Conservation (phyloP, 1,140 invertebrate genomes). For the Galleria mellonella region DNA sequence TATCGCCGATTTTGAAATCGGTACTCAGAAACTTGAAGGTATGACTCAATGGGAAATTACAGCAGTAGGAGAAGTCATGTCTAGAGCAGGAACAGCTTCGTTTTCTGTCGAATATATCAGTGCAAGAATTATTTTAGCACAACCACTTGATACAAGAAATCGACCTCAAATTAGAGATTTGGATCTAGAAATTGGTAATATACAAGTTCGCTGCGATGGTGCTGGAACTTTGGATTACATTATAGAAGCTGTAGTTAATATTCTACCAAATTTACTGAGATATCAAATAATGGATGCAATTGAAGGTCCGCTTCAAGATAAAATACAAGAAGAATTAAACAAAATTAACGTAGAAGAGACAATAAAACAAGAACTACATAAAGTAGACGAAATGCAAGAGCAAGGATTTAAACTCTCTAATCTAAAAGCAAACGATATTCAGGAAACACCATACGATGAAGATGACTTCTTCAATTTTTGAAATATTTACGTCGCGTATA, state of each 20-base stretch:
- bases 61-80: slow-evolving; percentile 79
- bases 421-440: slow-evolving; percentile 22
- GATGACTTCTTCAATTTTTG: slow-evolving; percentile 70
- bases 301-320: slow-evolving; percentile 82
- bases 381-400: slow-evolving; percentile 76
- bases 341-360: slow-evolving; percentile 82
- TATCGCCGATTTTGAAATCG: slow-evolving; percentile 80
- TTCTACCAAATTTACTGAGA: slow-evolving; percentile 86
- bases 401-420: slow-evolving; percentile 63
- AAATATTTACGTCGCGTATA: too few species aligned
- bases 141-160: slow-evolving; percentile 85
- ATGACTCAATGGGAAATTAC: slow-evolving; percentile 85
- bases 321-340: slow-evolving; percentile 81
- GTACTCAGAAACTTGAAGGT: slow-evolving; percentile 85
- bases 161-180: slow-evolving; percentile 81
- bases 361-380: slow-evolving; percentile 79
- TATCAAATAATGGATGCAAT: slow-evolving; percentile 90
- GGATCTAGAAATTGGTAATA: slow-evolving; percentile 87
- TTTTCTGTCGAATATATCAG: slow-evolving; percentile 86
- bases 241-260: slow-evolving; percentile 84
- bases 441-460: slow-evolving; percentile 42
- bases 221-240: slow-evolving; percentile 88
- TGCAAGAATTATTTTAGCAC: slow-evolving; percentile 78
- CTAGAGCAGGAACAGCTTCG: slow-evolving; percentile 80
- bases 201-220: slow-evolving; percentile 84